Percentiles rank a stretch among this genome's conserved stretches.
Evolutionary conservation across 2,113 vertebrate species (phyloP).

Genomic region (Hymenochirus boettgeri): DNA sequence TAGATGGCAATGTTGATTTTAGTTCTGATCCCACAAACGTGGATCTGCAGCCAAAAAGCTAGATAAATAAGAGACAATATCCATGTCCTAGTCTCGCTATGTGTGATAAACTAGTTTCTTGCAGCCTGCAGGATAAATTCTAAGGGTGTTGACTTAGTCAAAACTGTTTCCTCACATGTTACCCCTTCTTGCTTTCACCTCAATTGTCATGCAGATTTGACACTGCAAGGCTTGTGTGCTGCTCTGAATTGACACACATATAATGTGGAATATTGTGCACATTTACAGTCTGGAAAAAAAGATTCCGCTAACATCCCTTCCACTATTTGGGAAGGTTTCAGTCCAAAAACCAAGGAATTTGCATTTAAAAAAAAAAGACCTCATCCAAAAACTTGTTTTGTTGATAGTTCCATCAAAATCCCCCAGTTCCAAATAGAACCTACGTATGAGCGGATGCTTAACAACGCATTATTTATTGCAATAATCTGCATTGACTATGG

Average conservation of each 20-base stretch:
- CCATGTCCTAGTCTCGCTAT: slow-evolving; percentile 51
- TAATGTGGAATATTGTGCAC: slow-evolving; percentile 98
- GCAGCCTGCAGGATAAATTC: slow-evolving; percentile 79
- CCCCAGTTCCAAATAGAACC: too few species aligned
- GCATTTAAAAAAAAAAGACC: too few species aligned
- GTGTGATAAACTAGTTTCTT: slow-evolving; percentile 58
- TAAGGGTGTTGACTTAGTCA: slow-evolving; percentile 77
- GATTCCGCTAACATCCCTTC: too few species aligned
- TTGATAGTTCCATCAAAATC: too few species aligned
- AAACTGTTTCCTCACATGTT: slow-evolving; percentile 79
- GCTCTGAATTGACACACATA: slow-evolving; percentile 95
- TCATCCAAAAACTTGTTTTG: too few species aligned
- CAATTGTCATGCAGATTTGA: slow-evolving; percentile 99
- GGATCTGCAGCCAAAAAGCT: slow-evolving; percentile 56
- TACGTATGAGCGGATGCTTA: too few species aligned
- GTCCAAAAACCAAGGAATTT: too few species aligned
- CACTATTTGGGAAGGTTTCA: too few species aligned
- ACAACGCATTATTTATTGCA: too few species aligned
- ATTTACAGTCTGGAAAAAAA: slow-evolving; percentile 79
- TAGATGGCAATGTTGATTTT: slow-evolving; percentile 73
- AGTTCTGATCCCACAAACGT: slow-evolving; percentile 38
- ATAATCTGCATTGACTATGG: too few species aligned
- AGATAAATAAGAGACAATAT: slow-evolving; percentile 66
- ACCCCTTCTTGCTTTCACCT: slow-evolving; percentile 90
- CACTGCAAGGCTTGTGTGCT: slow-evolving; percentile 84